Evolutionary conservation across 2,888 invertebrate species (phyloP).

Genomic region (Pycnomerus fuliginosus): DNA sequence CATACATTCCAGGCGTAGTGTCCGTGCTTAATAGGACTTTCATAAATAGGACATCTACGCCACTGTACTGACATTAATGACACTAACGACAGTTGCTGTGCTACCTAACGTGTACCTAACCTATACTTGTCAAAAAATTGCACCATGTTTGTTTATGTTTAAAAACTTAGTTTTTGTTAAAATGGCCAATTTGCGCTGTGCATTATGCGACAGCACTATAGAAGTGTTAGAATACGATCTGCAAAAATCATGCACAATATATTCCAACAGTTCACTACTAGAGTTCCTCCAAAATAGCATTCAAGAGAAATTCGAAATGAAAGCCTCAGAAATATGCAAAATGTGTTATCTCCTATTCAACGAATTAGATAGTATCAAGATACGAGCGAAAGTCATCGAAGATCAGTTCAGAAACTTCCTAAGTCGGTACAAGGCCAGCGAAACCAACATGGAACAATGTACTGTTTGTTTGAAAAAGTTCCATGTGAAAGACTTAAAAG

Average conservation of each 20-base stretch:
- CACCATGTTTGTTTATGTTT: too few species aligned
- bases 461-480: conserved; percentile 19
- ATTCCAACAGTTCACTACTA: conserved; percentile 25
- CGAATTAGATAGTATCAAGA: conserved; percentile 38
- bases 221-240: conserved; percentile 4
- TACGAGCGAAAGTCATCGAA: conserved; percentile 30
- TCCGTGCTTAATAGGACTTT: too few species aligned
- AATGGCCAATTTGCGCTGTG: conserved; percentile 9
- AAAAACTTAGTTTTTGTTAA: background rate
- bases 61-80: too few species aligned
- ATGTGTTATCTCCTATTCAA: conserved; percentile 34
- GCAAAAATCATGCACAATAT: conserved; percentile 2
- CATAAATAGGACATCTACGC: too few species aligned
- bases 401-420: conserved; percentile 25
- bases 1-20: too few species aligned
- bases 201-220: conserved; percentile 4
- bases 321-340: conserved; percentile 31
- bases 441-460: conserved; percentile 16
- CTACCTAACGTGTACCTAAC: too few species aligned
- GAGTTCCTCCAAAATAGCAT: conserved; percentile 24
- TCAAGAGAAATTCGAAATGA: conserved; percentile 19
- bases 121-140: too few species aligned
- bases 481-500: background rate
- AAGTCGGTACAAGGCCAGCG: conserved; percentile 1
- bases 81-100: too few species aligned